Evolutionary conservation across 2,888 invertebrate species (phyloP).

Genomic region (Congeria kusceri): DNA sequence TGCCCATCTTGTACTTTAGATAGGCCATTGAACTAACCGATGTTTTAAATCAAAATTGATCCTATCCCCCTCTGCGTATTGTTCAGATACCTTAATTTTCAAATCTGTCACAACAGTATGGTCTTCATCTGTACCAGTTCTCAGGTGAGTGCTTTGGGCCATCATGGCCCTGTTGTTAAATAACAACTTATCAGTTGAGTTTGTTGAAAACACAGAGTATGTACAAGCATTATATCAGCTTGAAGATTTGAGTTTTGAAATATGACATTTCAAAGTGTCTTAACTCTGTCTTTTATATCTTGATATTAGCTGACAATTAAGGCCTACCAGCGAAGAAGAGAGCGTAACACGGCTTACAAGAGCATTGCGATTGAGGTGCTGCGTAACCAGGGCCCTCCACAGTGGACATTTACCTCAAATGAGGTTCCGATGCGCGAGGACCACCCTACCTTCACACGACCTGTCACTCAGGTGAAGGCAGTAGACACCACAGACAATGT

Average conservation of each 20-base stretch:
- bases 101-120: no score
- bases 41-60: no score
- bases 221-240: no score
- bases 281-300: not conserved
- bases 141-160: no score
- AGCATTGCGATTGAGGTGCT: conserved; percentile 72
- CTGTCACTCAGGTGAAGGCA: conserved; percentile 69
- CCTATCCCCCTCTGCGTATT: no score
- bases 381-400: conserved; percentile 87
- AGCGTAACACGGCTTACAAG: conserved; percentile 69
- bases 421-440: conserved; percentile 66
- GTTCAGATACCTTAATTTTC: no score
- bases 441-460: conserved; percentile 36
- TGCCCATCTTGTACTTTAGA: no score
- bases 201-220: no score
- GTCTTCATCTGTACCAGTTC: no score
- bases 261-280: not conserved
- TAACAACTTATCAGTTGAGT: no score
- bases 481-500: conserved; percentile 69
- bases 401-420: conserved; percentile 86
- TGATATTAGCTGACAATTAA: conserved; percentile 75
- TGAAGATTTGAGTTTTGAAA: not conserved
- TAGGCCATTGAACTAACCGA: no score
- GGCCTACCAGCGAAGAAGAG: conserved; percentile 78
- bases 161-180: no score